A percentile compares a stretch with the other conserved stretches of the same genome.
Conservation (phyloP, 2,888 invertebrate species). For the Ephialtes manifestator region DNA sequence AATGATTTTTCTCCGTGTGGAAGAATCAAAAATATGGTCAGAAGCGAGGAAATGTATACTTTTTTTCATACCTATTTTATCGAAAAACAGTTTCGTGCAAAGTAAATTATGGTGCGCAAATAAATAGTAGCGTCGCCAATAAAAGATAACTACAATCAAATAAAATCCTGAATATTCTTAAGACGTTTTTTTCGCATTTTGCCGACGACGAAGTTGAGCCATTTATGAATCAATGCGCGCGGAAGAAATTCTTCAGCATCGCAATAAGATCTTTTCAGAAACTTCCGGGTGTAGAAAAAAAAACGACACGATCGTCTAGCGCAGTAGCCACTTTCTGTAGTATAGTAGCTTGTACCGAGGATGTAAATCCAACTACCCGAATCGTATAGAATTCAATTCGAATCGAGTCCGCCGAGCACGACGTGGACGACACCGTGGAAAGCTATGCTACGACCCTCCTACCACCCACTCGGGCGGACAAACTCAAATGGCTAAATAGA, state of each 20-base stretch:
- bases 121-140: no score
- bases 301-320: constrained; percentile 41
- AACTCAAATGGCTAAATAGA: constrained; percentile 84
- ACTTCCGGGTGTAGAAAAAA: constrained; percentile 36
- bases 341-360: constrained; percentile 56
- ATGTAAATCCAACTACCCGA: constrained; percentile 79
- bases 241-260: constrained; percentile 11
- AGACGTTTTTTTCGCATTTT: neutral
- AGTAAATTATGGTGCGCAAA: no score
- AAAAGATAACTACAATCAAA: no score
- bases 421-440: constrained; percentile 70
- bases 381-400: constrained; percentile 79
- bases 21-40: no score
- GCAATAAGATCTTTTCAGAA: constrained; percentile 50
- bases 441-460: constrained; percentile 47
- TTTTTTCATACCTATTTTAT: no score
- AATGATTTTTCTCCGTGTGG: no score
- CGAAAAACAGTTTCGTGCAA: no score
- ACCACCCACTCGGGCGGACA: constrained; percentile 69
- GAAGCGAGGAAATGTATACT: no score
- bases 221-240: neutral
- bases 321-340: constrained; percentile 21
- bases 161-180: no score
- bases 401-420: constrained; percentile 73
- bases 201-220: neutral